Evolutionary conservation across 1,140 invertebrate genomes (phyloP).

Genomic region (Drosophila fuyamai): DNA sequence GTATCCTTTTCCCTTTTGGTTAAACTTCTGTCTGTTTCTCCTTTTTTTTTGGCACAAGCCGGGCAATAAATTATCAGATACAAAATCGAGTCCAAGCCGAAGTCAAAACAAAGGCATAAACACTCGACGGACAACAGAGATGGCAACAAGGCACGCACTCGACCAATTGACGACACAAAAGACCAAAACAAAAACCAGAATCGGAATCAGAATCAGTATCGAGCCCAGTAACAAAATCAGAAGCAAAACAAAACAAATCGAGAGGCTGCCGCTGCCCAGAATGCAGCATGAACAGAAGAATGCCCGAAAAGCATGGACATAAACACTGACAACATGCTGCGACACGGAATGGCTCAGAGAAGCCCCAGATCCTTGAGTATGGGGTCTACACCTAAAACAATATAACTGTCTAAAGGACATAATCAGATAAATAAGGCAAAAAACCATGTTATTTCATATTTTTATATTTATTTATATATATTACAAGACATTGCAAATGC

Average conservation of each 20-base stretch:
- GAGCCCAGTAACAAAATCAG: constrained; percentile 9
- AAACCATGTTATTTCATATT: too few relatives aligned
- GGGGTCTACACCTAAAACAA: constrained; percentile 14
- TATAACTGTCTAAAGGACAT: neutral
- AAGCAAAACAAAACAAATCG: constrained; percentile 51
- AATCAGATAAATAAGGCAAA: too few relatives aligned
- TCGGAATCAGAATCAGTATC: constrained; percentile 42
- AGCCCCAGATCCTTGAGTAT: constrained; percentile 9
- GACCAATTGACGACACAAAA: constrained; percentile 76
- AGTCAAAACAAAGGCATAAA: constrained; percentile 72
- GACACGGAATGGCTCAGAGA: constrained; percentile 37
- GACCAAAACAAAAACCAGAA: constrained; percentile 53
- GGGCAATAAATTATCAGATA: constrained; percentile 77
- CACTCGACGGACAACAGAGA: constrained; percentile 60
- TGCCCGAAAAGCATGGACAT: constrained; percentile 52
- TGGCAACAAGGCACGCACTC: constrained; percentile 67
- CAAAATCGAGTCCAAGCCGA: constrained; percentile 28
- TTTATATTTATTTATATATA: too few relatives aligned
- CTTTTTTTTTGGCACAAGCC: constrained; percentile 68
- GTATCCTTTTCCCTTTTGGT: constrained; percentile 45
- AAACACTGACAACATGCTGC: constrained; percentile 77
- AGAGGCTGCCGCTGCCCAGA: constrained; percentile 31
- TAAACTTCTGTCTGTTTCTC: constrained; percentile 4
- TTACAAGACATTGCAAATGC: too few relatives aligned
- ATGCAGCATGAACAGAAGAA: constrained; percentile 63